Evolutionary conservation across 2,113 vertebrate genomes (phyloP).

Genomic region (Cololabis saira): DNA sequence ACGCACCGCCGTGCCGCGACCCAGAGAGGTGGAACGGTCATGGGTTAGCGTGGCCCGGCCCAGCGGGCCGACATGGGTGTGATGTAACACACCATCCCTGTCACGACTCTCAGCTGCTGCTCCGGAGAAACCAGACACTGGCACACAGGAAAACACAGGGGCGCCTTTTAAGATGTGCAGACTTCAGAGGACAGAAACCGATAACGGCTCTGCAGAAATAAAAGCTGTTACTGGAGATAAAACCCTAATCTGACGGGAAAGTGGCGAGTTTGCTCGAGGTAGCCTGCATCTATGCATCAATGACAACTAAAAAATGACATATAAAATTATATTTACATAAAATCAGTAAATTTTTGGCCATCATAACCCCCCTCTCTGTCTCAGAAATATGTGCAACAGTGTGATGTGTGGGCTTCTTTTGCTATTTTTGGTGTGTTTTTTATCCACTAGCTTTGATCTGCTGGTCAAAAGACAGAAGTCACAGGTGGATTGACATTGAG

Average conservation of each 20-base stretch:
- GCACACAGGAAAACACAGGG: constrained; percentile 20
- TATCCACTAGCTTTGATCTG: too few relatives aligned
- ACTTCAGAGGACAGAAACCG: background rate
- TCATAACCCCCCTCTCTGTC: constrained; percentile 18
- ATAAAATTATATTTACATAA: constrained; percentile 11
- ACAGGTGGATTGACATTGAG: too few relatives aligned
- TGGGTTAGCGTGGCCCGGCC: constrained; percentile 44
- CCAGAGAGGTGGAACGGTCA: constrained; percentile 53
- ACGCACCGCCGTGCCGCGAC: constrained; percentile 14
- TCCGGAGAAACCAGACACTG: constrained; percentile 16
- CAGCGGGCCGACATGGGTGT: constrained; percentile 42
- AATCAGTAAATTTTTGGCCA: constrained; percentile 26
- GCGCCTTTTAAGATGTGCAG: background rate
- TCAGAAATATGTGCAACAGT: too few relatives aligned
- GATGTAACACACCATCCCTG: constrained; percentile 56
- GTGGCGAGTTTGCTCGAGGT: constrained; percentile 29
- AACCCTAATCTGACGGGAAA: constrained; percentile 23
- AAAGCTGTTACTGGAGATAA: too few relatives aligned
- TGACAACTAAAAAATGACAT: constrained; percentile 1
- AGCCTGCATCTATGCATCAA: constrained; percentile 24
- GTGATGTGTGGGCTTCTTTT: too few relatives aligned
- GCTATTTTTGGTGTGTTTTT: too few relatives aligned
- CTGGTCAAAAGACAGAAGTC: too few relatives aligned
- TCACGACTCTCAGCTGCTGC: constrained; percentile 55
- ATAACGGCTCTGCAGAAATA: too few relatives aligned